Evolutionary conservation across 2,888 invertebrate species (phyloP), one percentile per base, ranked within the genome.

Genomic region (Labia minor): DNA sequence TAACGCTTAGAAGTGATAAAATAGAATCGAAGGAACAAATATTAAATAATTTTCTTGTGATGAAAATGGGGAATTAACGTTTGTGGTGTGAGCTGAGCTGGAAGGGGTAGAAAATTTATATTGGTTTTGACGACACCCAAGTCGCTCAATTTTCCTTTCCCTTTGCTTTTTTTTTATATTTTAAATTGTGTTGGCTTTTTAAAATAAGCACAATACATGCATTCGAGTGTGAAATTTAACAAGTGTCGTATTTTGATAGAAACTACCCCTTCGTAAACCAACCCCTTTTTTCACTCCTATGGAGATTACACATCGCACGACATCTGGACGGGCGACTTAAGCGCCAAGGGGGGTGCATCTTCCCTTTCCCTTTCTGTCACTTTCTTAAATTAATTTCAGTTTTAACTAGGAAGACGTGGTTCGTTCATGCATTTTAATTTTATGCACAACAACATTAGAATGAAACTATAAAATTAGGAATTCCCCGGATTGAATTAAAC

Each of bases 221-320:
- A 49, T n/a, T 49, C 49, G 49, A 49, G 49, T 49, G 49, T 49
- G 49, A 49, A 49, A 49, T 49, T 16, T 49, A 49, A 49, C 49
- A 49, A 49, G 49, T 49, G 49, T 49, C 16, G 49, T 49, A 49
- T 49, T 49, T 49, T 49, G 49, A 49, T 49, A n/a, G 49, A n/a
- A 26, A 49, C 49, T n/a, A 49, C 49, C 49, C 49, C 49, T 14
- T 26, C 4, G 26, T 26, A 26, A n/a, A n/a, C n/a, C n/a, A n/a
- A n/a, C n/a, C n/a, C 26, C 26, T 26, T 26, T 26, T 26, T 8
- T 26, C 26, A 26, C 3, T n/a, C n/a, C n/a, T 26, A 26, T 26
- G 26, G 26, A 26, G 26, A 26, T 26, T 26, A 26, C 26, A 8
- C 26, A 26, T 26, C 26, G 26, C 8, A 6, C 26, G 8, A 26